Evolutionary conservation across 2,888 invertebrate species (phyloP).

Genomic region (Galerucella calmariensis): DNA sequence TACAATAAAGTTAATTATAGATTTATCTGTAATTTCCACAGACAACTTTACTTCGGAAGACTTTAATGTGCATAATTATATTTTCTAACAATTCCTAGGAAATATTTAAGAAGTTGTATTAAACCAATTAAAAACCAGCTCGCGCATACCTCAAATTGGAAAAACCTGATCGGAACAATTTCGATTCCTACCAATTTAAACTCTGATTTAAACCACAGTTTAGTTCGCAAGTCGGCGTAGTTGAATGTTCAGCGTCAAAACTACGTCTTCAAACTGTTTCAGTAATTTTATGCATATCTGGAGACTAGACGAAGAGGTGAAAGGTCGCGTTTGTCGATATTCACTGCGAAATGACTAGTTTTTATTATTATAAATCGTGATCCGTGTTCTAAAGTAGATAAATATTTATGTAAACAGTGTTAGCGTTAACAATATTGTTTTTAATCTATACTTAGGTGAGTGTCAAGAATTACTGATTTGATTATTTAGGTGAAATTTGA

Average conservation of each 20-base stretch:
- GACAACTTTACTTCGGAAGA: too few species aligned
- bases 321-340: background rate
- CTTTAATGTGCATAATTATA: background rate
- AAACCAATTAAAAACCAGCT: background rate
- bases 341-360: background rate
- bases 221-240: background rate
- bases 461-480: background rate
- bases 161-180: constrained; percentile 6
- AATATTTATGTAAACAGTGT: background rate
- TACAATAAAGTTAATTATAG: too few species aligned
- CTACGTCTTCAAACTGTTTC: background rate
- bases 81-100: background rate
- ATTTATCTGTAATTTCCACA: too few species aligned
- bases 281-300: background rate
- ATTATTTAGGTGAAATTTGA: background rate
- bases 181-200: background rate
- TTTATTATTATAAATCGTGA: background rate
- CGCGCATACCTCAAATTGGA: constrained; percentile 1
- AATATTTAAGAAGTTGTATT: background rate
- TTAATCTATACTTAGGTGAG: background rate
- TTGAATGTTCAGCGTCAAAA: background rate
- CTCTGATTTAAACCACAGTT: background rate
- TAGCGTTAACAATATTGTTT: background rate
- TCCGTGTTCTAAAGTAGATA: background rate
- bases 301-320: background rate